Conservation (phyloP, 2,797 vertebrate species). For the Thalassophryne amazonica region DNA sequence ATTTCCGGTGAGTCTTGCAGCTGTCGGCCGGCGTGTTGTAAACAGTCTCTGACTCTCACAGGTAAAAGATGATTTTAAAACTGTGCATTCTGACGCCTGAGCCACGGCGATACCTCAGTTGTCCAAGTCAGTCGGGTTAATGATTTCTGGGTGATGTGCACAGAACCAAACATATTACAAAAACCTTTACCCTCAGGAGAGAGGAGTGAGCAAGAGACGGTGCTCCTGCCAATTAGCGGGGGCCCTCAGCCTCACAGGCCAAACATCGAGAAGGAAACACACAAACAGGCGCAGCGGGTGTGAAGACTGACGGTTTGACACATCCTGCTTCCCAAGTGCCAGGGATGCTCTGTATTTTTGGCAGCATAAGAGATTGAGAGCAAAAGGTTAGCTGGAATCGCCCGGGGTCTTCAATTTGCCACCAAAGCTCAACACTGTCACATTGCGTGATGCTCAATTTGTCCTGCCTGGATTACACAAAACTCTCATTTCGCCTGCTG, state of each 20-base stretch:
- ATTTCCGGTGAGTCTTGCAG: too few species aligned
- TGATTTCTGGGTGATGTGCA: too few species aligned
- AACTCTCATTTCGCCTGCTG: slow-evolving; percentile 17
- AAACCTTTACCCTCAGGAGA: too few species aligned
- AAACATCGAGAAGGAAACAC: slow-evolving; percentile 13
- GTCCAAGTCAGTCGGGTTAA: too few species aligned
- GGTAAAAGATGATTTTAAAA: too few species aligned
- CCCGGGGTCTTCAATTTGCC: slow-evolving; percentile 7
- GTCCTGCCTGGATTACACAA: background rate
- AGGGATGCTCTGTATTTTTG: slow-evolving; percentile 22
- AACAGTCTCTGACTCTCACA: too few species aligned
- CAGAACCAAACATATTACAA: too few species aligned
- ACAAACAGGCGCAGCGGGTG: slow-evolving; percentile 5
- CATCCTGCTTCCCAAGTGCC: slow-evolving; percentile 31
- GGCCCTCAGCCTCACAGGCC: slow-evolving; percentile 3
- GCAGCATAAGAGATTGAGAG: slow-evolving; percentile 1
- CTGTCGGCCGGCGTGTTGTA: too few species aligned
- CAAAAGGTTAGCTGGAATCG: slow-evolving; percentile 23
- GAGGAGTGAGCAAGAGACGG: too few species aligned
- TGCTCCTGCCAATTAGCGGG: too few species aligned
- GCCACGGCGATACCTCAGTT: too few species aligned
- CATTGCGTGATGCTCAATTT: slow-evolving; percentile 21
- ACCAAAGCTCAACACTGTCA: slow-evolving; percentile 27
- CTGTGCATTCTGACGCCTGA: too few species aligned
- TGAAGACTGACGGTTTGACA: slow-evolving; percentile 38